Conservation (phyloP, 2,113 vertebrate species). For the Seriola quinqueradiata region DNA sequence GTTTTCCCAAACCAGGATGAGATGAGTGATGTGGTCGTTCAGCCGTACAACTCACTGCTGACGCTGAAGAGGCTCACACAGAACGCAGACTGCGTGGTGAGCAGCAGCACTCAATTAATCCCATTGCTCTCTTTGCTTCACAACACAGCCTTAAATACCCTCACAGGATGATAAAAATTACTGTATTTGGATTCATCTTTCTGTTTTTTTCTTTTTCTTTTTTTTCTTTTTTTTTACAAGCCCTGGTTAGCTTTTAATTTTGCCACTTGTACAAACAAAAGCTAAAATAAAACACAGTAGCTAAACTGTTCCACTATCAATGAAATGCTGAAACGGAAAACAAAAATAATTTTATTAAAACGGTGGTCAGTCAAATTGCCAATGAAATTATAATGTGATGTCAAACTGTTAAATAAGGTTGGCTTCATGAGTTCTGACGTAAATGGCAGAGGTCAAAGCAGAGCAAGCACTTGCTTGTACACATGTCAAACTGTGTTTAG, state of each 20-base stretch:
- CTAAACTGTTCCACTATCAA: not conserved
- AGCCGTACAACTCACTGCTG: constrained; percentile 97
- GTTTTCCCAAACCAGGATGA: constrained; percentile 99
- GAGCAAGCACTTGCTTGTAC: not conserved
- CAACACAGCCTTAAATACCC: not conserved
- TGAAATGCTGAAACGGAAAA: constrained; percentile 5
- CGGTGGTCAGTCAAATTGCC: not conserved
- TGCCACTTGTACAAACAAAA: not conserved
- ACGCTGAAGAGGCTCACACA: constrained; percentile 97
- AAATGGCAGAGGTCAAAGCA: constrained; percentile 6
- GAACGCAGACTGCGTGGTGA: constrained; percentile 98
- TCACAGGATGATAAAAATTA: not conserved
- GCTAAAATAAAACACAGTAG: not conserved
- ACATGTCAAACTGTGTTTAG: not conserved
- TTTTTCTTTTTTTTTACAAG: not conserved
- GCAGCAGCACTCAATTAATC: constrained; percentile 50
- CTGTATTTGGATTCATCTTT: too few relatives aligned
- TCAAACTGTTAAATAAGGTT: constrained; percentile 31
- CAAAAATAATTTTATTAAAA: constrained; percentile 15
- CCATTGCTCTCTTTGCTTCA: constrained; percentile 1
- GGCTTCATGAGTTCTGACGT: constrained; percentile 10
- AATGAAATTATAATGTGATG: constrained; percentile 31
- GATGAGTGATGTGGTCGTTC: constrained; percentile 99
- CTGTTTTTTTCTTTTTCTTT: too few relatives aligned
- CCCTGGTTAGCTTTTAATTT: not conserved